These are phyloP conservation scores for Enteromius mattozi DNA, from an alignment of 2,797 vertebrate species.

Conservation along the genomic window DNA sequence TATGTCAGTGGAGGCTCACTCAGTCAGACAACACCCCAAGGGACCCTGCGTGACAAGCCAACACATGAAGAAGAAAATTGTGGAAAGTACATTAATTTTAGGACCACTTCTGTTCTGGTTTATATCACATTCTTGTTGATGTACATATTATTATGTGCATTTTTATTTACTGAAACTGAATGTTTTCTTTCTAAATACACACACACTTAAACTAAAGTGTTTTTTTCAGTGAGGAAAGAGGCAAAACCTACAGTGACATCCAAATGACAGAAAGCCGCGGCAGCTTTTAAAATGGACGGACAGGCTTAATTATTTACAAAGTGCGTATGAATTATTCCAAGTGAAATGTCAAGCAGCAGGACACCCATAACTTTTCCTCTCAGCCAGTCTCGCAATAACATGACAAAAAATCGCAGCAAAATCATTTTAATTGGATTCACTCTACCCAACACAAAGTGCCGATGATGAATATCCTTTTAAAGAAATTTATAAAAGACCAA, in stretches of 20 bases:
- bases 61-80: neutral
- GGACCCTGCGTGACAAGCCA: neutral
- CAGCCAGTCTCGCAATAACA: slow-evolving; percentile 24
- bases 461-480: slow-evolving; percentile 5
- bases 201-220: neutral
- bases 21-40: slow-evolving; percentile 29
- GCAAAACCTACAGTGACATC: slow-evolving; percentile 42
- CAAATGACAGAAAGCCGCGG: slow-evolving; percentile 54
- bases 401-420: slow-evolving; percentile 9
- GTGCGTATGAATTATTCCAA: slow-evolving; percentile 72
- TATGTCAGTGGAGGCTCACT: slow-evolving; percentile 31
- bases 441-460: slow-evolving; percentile 8
- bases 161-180: neutral
- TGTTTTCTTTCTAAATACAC: neutral
- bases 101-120: neutral
- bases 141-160: slow-evolving; percentile 1
- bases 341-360: slow-evolving; percentile 67
- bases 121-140: slow-evolving; percentile 1
- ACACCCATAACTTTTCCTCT: slow-evolving; percentile 44
- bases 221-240: slow-evolving; percentile 20
- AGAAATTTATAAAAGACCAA: slow-evolving; percentile 15
- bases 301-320: slow-evolving; percentile 72
- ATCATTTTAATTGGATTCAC: slow-evolving; percentile 42
- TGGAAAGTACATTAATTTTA: neutral
- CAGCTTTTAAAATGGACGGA: slow-evolving; percentile 55